Evolutionary conservation across 1,140 invertebrate species (phyloP).

Genomic region (Macrocentrus cingulum): DNA sequence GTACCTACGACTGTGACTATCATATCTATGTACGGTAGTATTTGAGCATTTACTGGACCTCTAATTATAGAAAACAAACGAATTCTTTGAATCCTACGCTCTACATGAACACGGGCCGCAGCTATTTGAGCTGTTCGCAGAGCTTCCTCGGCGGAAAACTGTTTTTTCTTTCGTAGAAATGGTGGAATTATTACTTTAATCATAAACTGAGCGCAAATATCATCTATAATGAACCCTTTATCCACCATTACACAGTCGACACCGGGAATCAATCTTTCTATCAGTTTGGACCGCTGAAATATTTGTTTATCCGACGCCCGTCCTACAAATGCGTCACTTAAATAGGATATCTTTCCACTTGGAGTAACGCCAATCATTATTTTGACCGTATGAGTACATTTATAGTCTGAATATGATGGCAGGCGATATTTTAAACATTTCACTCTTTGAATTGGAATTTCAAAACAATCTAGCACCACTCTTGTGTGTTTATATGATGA

Average conservation of each 20-base stretch:
- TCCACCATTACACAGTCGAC: slow-evolving; percentile 42
- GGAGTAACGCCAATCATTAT: slow-evolving; percentile 39
- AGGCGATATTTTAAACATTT: slow-evolving; percentile 34
- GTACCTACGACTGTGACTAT: too few relatives aligned
- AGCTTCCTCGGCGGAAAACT: background rate
- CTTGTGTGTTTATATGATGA: slow-evolving; percentile 32
- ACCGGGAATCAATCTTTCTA: slow-evolving; percentile 31
- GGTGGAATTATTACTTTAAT: background rate
- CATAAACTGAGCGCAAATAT: slow-evolving; percentile 1
- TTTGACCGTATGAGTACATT: slow-evolving; percentile 39
- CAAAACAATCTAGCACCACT: slow-evolving; percentile 41
- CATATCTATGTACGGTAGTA: too few relatives aligned
- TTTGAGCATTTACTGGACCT: too few relatives aligned
- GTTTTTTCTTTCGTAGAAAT: slow-evolving; percentile 9
- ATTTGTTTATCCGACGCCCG: slow-evolving; percentile 34
- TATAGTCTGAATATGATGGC: slow-evolving; percentile 42
- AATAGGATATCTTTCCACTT: slow-evolving; percentile 37
- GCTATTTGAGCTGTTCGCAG: background rate
- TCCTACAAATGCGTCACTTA: slow-evolving; percentile 37
- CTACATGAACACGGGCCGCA: background rate
- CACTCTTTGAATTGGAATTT: slow-evolving; percentile 37
- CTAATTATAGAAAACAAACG: too few relatives aligned
- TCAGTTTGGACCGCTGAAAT: slow-evolving; percentile 32
- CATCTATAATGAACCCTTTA: slow-evolving; percentile 35
- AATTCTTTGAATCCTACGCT: background rate